These are phyloP conservation scores for Hypercompe scribonia DNA, from an alignment of 2,888 invertebrate genomes.

Conservation along the genomic window DNA sequence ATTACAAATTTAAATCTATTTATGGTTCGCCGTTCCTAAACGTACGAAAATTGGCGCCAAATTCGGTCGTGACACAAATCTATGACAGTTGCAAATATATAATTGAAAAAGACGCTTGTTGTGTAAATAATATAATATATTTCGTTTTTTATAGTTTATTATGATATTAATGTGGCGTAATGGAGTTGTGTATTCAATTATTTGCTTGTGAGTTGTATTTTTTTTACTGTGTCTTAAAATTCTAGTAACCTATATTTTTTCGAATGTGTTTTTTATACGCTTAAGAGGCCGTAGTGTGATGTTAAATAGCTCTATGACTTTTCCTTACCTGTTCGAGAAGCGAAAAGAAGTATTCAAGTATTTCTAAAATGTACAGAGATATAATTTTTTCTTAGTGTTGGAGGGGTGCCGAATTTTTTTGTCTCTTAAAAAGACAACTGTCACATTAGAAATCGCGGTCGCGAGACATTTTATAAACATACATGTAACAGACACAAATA, in stretches of 20 bases:
- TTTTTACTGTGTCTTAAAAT: background rate
- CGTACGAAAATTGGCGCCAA: slow-evolving; percentile 16
- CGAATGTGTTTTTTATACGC: no score
- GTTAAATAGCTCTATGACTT: no score
- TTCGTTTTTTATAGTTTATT: background rate
- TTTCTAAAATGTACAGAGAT: no score
- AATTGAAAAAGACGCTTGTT: background rate
- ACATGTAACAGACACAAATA: no score
- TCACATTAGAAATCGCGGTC: no score
- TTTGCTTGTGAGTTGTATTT: slow-evolving; percentile 14
- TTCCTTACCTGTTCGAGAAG: no score
- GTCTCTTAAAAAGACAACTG: no score
- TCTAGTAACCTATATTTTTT: background rate
- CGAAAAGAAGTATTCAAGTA: no score
- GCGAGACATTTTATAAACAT: no score
- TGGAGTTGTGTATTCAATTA: slow-evolving; percentile 1
- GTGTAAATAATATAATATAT: background rate
- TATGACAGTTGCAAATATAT: background rate
- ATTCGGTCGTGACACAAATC: slow-evolving; percentile 15
- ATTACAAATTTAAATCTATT: slow-evolving; percentile 15
- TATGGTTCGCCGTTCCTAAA: background rate
- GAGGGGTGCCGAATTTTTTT: no score
- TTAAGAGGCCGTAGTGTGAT: no score
- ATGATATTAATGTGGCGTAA: background rate
- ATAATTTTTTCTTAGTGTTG: no score